Conservation (phyloP, 2,113 vertebrate species). For the Lates calcarifer region DNA sequence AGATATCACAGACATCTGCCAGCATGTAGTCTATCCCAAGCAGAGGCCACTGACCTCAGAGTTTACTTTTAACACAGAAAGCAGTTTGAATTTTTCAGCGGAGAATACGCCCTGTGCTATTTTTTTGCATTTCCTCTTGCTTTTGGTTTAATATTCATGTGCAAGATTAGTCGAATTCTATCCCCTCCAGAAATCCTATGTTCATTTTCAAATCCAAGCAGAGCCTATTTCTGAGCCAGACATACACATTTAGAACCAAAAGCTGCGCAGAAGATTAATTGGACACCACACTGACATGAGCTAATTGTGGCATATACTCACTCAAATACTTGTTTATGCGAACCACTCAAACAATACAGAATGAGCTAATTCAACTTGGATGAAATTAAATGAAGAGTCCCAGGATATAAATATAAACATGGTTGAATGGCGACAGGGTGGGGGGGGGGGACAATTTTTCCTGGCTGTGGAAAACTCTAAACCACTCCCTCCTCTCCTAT, state of each 20-base stretch:
- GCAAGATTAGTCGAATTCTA: conserved; percentile 57
- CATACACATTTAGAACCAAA: conserved; percentile 50
- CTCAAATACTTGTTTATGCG: conserved; percentile 9
- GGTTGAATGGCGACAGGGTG: neutral
- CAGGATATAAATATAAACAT: neutral
- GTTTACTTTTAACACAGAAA: neutral
- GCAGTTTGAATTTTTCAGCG: conserved; percentile 12
- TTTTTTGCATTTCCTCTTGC: conserved; percentile 38
- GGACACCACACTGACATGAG: conserved; percentile 31
- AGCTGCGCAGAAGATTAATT: conserved; percentile 57
- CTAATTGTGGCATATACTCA: conserved; percentile 39
- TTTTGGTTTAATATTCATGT: conserved; percentile 53
- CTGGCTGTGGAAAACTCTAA: conserved; percentile 4
- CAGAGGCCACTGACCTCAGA: neutral
- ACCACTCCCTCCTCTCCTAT: conserved; percentile 16
- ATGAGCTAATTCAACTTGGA: conserved; percentile 26
- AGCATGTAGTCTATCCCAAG: neutral
- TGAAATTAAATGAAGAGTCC: neutral
- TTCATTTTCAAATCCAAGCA: conserved; percentile 57
- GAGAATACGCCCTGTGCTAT: conserved; percentile 5
- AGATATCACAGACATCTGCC: neutral
- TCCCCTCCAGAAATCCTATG: conserved; percentile 59
- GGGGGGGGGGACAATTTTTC: conserved; percentile 15
- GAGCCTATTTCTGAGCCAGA: conserved; percentile 57
- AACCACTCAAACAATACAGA: conserved; percentile 35